A percentile compares a stretch with the other conserved stretches of the same genome.
Evolutionary conservation across 1,140 invertebrate species (phyloP).

Genomic region (fruit fly (Drosophila melanogaster)): Release_6_plus_ISO1_MT NC_004354.4:18924001-18924500

Average conservation of each 20-base stretch:
- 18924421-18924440: slow-evolving; percentile 64
- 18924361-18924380: slow-evolving; percentile 62
- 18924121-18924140: background rate
- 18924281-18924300: background rate
- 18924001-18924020: background rate
- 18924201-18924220: background rate
- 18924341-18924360: slow-evolving; percentile 46
- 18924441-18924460: slow-evolving; percentile 39
- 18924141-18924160: background rate
- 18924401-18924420: slow-evolving; percentile 7
- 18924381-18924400: slow-evolving; percentile 49
- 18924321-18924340: background rate
- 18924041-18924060: background rate
- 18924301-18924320: background rate
- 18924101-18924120: background rate
- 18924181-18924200: background rate
- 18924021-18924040: background rate
- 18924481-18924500: background rate
- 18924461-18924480: background rate
- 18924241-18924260: background rate
- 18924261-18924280: slow-evolving; percentile 27
- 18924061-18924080: too few relatives aligned
- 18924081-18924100: too few relatives aligned
- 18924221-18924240: background rate
- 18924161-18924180: slow-evolving; percentile 9